These are phyloP conservation scores for Ateles fusciceps DNA, from an alignment of 2,797 vertebrate species.

Conservation along the genomic window DNA sequence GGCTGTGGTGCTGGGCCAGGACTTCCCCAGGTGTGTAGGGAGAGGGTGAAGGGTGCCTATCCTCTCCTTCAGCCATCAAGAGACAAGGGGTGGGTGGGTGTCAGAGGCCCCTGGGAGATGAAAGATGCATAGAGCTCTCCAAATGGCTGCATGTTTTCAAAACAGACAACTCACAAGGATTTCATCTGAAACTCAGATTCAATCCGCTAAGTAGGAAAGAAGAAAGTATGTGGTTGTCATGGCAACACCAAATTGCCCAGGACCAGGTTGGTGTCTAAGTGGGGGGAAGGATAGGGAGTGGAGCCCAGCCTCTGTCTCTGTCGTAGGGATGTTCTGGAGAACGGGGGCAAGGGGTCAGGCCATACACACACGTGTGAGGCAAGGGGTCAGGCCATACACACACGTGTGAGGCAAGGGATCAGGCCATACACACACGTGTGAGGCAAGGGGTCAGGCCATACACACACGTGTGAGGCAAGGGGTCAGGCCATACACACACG, in stretches of 20 bases:
- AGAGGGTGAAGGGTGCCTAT: background rate
- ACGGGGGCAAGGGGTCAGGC: background rate
- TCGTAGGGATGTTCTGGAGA: background rate
- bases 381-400: background rate
- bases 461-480: too few species aligned
- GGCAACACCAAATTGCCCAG: conserved; percentile 63
- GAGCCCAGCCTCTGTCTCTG: conserved; percentile 4
- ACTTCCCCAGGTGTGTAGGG: background rate
- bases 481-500: background rate
- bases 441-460: background rate
- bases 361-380: background rate
- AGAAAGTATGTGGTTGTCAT: conserved; percentile 75
- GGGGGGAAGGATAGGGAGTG: background rate
- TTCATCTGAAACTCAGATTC: conserved; percentile 47
- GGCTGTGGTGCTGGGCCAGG: background rate
- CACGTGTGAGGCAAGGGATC: too few species aligned
- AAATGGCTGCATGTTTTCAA: background rate
- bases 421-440: background rate
- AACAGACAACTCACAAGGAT: background rate
- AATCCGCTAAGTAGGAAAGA: conserved; percentile 42
- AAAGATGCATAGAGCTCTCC: background rate
- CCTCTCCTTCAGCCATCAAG: background rate
- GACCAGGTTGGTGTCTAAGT: conserved; percentile 52
- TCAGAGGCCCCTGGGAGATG: background rate
- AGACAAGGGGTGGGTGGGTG: background rate